Base-by-base conservation (phyloP, 2,113 vertebrate genomes). In the Rafetus swinhoei region DNA sequence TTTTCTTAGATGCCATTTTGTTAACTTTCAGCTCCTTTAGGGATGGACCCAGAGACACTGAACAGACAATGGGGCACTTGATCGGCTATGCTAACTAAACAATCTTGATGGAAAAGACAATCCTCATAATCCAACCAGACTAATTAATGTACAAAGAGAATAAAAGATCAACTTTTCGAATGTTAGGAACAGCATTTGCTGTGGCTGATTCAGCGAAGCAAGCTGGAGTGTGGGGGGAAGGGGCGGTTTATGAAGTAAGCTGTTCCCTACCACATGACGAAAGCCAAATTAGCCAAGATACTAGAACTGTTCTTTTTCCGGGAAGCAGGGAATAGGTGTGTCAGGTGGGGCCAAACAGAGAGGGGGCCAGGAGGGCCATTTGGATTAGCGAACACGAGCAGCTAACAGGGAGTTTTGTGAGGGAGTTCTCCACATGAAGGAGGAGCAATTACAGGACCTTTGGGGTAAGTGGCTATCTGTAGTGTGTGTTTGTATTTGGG, bases 41-140 rank as follows among this genome's bases (percentile, higher is more conserved):
- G 56, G 81, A 84, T 93, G 56, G 56, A 81, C 93, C n/a, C 54
- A 45, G 86, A 93, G 95, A 92, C 60, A 85, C 82, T 56, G 94
- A 94, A 79, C 29, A 27, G 89, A 0, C 52, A 95, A 87, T 74
- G 84, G n/a, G 60, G 85, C 87, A 86, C 87, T 87, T 56, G 90
- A 96, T 90, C 92, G 94, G 91, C 87, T 84, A 81, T 93, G 91
- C 91, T 96, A 95, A 96, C 95, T 90, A 89, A 92, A 91, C 94
- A 93, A 35, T 97, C 95, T 93, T 93, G 93, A 90, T 95, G 79
- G 27, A 62, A 86, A 81, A 93, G 14, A 92, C 92, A 93, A 93
- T 95, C 90, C 93, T 86, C 94, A 96, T 92, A 95, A 97, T 89
- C 88, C 93, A 94, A 79, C 81, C 81, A 96, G 90, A 88, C 93